Percentiles rank a stretch among this genome's conserved stretches.
Evolutionary conservation across 1,140 invertebrate species (phyloP).

Genomic region (Rhopalosiphum padi): DNA sequence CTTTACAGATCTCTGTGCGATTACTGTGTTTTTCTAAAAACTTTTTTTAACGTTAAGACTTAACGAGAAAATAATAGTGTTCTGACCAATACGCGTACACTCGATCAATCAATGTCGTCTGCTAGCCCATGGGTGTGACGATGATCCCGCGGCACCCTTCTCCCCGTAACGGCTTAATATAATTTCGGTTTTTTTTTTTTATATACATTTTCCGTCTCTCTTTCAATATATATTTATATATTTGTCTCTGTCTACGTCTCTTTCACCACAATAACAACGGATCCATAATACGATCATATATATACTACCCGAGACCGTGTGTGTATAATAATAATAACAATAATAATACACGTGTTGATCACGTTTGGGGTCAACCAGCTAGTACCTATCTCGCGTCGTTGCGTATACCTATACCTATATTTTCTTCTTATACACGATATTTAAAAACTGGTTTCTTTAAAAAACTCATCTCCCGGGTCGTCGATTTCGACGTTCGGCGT

Average conservation of each 20-base stretch:
- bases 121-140: not conserved
- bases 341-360: conserved; percentile 2
- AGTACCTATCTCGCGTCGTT: not conserved
- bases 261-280: conserved; percentile 15
- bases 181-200: conserved; percentile 3
- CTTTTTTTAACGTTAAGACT: conserved; percentile 4
- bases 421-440: not conserved
- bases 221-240: not conserved
- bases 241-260: not conserved
- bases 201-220: not conserved
- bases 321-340: not conserved
- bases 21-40: not conserved
- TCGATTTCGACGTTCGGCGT: not conserved
- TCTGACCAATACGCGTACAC: conserved; percentile 6
- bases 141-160: not conserved
- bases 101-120: conserved; percentile 33
- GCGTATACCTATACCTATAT: not conserved
- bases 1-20: not conserved
- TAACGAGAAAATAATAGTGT: conserved; percentile 24
- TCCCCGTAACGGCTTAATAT: conserved; percentile 16
- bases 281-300: not conserved
- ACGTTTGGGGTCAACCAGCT: not conserved
- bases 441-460: conserved; percentile 5
- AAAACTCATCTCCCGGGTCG: not conserved
- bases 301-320: not conserved